Evolutionary conservation across 2,888 invertebrate species (phyloP), one percentile per base, ranked within the genome.

Genomic region (Orthosia gothica): DNA sequence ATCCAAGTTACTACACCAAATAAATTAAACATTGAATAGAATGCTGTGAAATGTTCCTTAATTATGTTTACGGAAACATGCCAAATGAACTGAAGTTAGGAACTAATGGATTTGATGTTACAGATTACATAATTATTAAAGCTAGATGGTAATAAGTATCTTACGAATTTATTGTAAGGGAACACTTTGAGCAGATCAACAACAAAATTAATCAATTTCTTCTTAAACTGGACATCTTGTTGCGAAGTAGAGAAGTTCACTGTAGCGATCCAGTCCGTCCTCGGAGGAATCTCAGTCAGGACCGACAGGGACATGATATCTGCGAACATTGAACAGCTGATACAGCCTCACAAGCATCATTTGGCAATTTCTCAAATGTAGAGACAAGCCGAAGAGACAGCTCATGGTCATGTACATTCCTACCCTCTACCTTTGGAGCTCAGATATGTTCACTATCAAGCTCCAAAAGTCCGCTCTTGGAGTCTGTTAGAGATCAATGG

Each of bases 161-260:
- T 94, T 73, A 96, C 96, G 82, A 89, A 92, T 65, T 74, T 85
- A 82, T 95, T 95, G 55, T 74, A 84, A 3, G 93, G 93, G 70
- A 92, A 94, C 0, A 82, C 79, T 85, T 93, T 94, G 4, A 96
- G 84, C 40, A 93, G 89, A 23, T 92, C 85, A 0, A 95, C 93
- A 47, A 93, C 91, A 16, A 94, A 80, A 61, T 90, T 79, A 4
- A 96, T 93, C 5, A 96, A 90, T 3, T 82, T 73, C 77, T 93
- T 95, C 87, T 96, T 96, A 77, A 95, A 96, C 32, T 91, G 89
- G 0, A 94, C 94, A 70, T 96, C 96, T 4, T 80, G 26, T 55
- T 92, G 93, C 0, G 82, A 55, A 0, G 90, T 92, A 65, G 88
- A 92, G 75, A 96, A 92, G 61, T 82, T 90, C 0, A 96, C 94